Conservation (phyloP, 2,113 vertebrate species). For the Ascaphus truei region DNA sequence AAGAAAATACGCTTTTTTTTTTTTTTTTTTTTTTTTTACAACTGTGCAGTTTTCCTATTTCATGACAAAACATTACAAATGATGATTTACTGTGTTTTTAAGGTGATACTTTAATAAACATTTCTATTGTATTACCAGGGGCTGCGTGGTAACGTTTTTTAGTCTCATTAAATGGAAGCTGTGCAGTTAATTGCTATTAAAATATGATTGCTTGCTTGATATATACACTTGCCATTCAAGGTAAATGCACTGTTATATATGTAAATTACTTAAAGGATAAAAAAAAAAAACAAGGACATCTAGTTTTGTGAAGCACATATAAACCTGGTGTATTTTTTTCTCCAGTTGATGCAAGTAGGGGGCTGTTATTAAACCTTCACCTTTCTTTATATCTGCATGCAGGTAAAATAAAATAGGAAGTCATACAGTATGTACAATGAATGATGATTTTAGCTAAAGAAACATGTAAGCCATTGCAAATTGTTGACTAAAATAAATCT, state of each 20-base stretch:
- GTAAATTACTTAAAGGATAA: too few relatives aligned
- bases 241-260: neutral
- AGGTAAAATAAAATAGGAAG: neutral
- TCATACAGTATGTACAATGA: too few relatives aligned
- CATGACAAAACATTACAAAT: conserved; percentile 28
- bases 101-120: conserved; percentile 21
- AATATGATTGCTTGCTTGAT: neutral
- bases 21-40: conserved; percentile 18
- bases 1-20: conserved; percentile 40
- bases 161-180: conserved; percentile 33
- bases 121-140: conserved; percentile 36
- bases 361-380: neutral
- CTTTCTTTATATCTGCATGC: neutral
- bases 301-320: neutral
- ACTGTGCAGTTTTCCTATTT: conserved; percentile 37
- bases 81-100: conserved; percentile 22
- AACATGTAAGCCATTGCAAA: too few relatives aligned
- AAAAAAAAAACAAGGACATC: too few relatives aligned
- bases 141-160: conserved; percentile 15
- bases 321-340: neutral
- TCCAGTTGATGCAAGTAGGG: neutral
- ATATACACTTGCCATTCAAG: neutral
- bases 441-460: too few relatives aligned
- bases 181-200: too few relatives aligned
- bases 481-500: too few relatives aligned